phyloP scores from a whole-genome alignment of 2,888 invertebrate genomes.

The Aphidius colemani region DNA sequence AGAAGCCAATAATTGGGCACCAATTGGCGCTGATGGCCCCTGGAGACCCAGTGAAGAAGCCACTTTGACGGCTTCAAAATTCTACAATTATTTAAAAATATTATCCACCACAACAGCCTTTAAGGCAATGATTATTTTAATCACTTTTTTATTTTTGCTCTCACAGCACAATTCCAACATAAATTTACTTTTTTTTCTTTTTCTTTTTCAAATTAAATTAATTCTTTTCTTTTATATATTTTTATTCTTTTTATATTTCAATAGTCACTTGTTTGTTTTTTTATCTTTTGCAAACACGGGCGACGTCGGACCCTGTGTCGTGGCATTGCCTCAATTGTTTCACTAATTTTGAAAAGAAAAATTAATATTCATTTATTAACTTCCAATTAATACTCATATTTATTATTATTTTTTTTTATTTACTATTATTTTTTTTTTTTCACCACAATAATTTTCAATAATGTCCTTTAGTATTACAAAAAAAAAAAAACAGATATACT shows the following conservation, averaged over 20 bases:
- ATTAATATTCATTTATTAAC: neutral
- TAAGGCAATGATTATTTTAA: slow-evolving; percentile 3
- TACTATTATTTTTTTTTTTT: neutral
- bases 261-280: slow-evolving; percentile 10
- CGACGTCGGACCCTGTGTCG: slow-evolving; percentile 43
- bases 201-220: too few relatives aligned
- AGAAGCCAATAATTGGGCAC: slow-evolving; percentile 58
- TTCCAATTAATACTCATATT: slow-evolving; percentile 5
- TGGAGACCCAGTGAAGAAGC: slow-evolving; percentile 61
- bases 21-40: slow-evolving; percentile 61
- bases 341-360: neutral
- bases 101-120: slow-evolving; percentile 38
- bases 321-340: slow-evolving; percentile 39
- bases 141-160: slow-evolving; percentile 4
- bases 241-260: neutral
- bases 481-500: neutral
- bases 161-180: slow-evolving; percentile 27
- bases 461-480: neutral
- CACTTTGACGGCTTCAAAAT: slow-evolving; percentile 60
- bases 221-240: too few relatives aligned
- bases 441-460: neutral
- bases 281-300: slow-evolving; percentile 14
- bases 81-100: slow-evolving; percentile 36
- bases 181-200: neutral
- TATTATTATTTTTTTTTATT: neutral